Conservation (phyloP, 2,888 invertebrate genomes). For the Andrena fulva region DNA sequence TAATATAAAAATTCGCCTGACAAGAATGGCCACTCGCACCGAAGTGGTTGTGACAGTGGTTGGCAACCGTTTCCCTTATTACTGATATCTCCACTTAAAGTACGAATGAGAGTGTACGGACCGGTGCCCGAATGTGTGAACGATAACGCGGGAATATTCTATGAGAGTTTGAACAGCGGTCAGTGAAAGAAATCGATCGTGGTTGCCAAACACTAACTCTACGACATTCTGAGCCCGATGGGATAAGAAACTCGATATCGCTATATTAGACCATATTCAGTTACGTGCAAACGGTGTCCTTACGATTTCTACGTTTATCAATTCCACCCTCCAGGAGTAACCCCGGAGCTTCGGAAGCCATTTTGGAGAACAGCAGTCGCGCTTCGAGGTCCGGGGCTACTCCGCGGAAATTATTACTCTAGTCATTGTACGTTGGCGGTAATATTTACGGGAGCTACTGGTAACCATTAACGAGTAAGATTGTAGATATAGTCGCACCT, state of each 20-base stretch:
- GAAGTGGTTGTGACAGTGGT: slow-evolving; percentile 1
- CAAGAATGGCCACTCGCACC: background rate
- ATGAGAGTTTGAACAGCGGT: background rate
- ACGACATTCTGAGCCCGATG: slow-evolving; percentile 13
- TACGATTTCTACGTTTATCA: slow-evolving; percentile 42
- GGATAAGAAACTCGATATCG: slow-evolving; percentile 30
- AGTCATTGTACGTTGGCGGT: slow-evolving; percentile 25
- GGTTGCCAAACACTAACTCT: background rate
- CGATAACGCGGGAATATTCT: background rate
- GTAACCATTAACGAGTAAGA: slow-evolving; percentile 14
- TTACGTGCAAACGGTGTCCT: slow-evolving; percentile 28
- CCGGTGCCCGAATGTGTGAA: background rate
- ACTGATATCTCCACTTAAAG: background rate
- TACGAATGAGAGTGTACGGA: background rate
- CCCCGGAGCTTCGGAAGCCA: slow-evolving; percentile 5
- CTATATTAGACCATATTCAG: slow-evolving; percentile 22
- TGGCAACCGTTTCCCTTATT: slow-evolving; percentile 9
- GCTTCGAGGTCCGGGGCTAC: slow-evolving; percentile 15
- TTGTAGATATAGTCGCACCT: slow-evolving; percentile 24
- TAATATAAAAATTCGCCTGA: slow-evolving; percentile 16
- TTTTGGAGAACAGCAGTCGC: background rate
- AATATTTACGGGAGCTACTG: slow-evolving; percentile 7
- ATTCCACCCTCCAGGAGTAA: slow-evolving; percentile 37
- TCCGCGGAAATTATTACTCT: slow-evolving; percentile 27
- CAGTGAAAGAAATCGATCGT: background rate